phyloP scores from a whole-genome alignment of 2,797 vertebrate genomes.

The Melanotaenia nigrans region DNA sequence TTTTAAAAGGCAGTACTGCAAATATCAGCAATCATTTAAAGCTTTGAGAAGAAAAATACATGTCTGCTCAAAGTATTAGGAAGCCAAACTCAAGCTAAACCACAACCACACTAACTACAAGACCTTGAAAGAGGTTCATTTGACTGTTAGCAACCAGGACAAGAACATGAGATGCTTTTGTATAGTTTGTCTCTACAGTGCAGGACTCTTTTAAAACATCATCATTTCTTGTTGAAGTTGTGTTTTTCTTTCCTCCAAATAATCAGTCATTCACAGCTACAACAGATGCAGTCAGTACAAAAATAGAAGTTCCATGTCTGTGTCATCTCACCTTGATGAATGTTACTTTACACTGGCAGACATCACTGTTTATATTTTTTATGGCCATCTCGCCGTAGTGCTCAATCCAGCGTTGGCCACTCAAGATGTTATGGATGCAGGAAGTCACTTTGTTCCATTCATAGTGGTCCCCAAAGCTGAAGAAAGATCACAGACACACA shows the following conservation, averaged over 20 bases:
- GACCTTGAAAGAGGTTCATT: not conserved
- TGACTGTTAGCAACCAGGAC: too few relatives aligned
- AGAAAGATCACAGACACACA: conserved; percentile 13
- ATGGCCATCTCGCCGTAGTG: conserved; percentile 97
- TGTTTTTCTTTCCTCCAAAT: not conserved
- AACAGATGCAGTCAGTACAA: not conserved
- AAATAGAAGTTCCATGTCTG: not conserved
- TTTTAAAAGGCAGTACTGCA: not conserved
- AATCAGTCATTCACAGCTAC: not conserved
- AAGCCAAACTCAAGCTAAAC: not conserved
- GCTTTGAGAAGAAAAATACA: not conserved
- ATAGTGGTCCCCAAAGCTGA: conserved; percentile 93
- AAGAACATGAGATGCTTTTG: not conserved
- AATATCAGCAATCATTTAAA: not conserved
- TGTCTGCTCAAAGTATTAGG: not conserved
- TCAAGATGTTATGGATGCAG: conserved; percentile 98
- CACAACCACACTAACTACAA: not conserved
- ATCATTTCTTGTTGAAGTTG: not conserved
- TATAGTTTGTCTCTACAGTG: not conserved
- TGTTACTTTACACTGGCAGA: conserved; percentile 92
- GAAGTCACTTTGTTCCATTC: conserved; percentile 99
- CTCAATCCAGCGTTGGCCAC: conserved; percentile 97
- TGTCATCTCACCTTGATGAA: conserved; percentile 88
- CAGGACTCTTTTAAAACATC: not conserved
- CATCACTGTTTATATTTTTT: conserved; percentile 84